Percentiles rank a stretch among this genome's conserved stretches.
These are phyloP conservation scores for Melanocharis versteri DNA, from an alignment of 2,113 vertebrate genomes.

Conservation along the genomic window DNA sequence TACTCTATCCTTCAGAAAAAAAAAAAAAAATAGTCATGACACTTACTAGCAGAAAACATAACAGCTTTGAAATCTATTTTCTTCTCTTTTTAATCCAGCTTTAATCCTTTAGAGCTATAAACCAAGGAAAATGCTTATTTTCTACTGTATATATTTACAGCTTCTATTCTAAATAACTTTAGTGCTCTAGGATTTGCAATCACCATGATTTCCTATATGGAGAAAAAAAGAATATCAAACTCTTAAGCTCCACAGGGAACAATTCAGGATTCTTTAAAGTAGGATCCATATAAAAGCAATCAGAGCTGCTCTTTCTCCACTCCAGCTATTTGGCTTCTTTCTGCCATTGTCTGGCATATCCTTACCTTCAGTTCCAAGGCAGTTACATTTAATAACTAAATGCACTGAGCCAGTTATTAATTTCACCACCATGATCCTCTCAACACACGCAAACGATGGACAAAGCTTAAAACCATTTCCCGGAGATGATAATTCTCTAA, in stretches of 20 bases:
- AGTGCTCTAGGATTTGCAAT: conserved; percentile 51
- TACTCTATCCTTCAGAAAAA: neutral
- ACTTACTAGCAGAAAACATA: conserved; percentile 17
- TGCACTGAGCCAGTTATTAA: neutral
- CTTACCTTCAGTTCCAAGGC: neutral
- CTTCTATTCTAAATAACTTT: conserved; percentile 49
- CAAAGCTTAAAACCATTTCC: neutral
- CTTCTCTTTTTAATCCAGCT: conserved; percentile 56
- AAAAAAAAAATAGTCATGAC: neutral
- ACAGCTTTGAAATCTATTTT: conserved; percentile 61
- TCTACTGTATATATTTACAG: conserved; percentile 53
- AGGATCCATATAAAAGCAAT: conserved; percentile 23
- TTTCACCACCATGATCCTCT: neutral
- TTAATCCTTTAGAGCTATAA: conserved; percentile 61
- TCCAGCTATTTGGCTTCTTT: neutral
- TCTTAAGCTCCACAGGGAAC: conserved; percentile 18
- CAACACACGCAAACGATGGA: neutral
- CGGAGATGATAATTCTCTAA: neutral
- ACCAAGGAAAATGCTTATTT: conserved; percentile 40
- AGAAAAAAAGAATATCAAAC: conserved; percentile 27
- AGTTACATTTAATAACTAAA: conserved; percentile 8
- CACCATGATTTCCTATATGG: neutral
- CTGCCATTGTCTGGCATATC: neutral
- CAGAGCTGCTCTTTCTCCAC: neutral
- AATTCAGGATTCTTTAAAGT: conserved; percentile 23